These are phyloP conservation scores for Coregonus suidteri DNA, from an alignment of 2,797 vertebrate species.

Conservation along the genomic window DNA sequence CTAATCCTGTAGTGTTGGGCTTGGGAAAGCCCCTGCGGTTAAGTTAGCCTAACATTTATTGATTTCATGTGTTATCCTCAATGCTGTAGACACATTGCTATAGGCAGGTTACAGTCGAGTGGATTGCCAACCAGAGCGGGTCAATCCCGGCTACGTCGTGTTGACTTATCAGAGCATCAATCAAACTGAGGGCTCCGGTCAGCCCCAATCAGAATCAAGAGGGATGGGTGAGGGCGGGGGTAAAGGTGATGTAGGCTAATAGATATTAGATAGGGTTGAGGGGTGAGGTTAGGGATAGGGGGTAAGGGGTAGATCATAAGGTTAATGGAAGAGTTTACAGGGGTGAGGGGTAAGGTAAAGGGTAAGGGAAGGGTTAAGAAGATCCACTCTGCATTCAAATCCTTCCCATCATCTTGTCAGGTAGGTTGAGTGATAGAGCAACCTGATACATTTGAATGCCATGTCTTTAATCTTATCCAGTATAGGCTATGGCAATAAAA, in stretches of 20 bases:
- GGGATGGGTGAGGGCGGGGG: background rate
- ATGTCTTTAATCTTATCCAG: background rate
- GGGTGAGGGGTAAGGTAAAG: background rate
- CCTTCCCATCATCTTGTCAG: too few relatives aligned
- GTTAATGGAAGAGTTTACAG: background rate
- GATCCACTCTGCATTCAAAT: too few relatives aligned
- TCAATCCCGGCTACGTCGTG: background rate
- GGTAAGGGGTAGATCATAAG: background rate
- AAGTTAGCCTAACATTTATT: constrained; percentile 17
- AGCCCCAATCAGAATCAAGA: background rate
- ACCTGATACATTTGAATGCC: too few relatives aligned
- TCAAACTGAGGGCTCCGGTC: background rate
- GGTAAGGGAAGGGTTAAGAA: too few relatives aligned
- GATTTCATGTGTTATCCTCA: background rate
- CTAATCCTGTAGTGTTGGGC: constrained; percentile 9
- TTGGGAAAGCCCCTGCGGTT: background rate
- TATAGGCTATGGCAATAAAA: background rate
- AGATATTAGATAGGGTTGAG: background rate
- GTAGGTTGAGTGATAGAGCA: too few relatives aligned
- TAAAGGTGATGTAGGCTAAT: background rate
- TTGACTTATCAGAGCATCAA: constrained; percentile 7
- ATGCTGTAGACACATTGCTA: constrained; percentile 1
- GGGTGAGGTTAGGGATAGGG: background rate
- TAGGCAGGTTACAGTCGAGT: constrained; percentile 2
- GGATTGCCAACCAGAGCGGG: constrained; percentile 8